Evolutionary conservation across 2,888 invertebrate species (phyloP), one percentile per base, ranked within the genome.

Genomic region (Pristionchus mayeri): DNA sequence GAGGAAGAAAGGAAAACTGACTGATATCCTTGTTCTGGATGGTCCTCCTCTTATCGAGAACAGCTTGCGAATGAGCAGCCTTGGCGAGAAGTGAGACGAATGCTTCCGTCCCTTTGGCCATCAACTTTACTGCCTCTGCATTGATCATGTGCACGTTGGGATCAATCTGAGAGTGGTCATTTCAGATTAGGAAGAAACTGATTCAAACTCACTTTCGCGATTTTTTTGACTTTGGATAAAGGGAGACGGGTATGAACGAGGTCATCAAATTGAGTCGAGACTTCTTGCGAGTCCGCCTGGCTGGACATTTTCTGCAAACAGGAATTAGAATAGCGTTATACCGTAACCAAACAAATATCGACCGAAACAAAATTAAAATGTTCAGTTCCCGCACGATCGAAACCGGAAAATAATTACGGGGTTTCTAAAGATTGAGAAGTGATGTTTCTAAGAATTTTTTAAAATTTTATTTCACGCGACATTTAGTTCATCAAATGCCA

Each of bases 71-170:
- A 86, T 87, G 87, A 4, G 89, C 87, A 27, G 89, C 87, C 52
- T 87, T 87, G 27, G 87, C 89, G 34, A 91, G 85, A 34, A 90
- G 87, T n/a, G 83, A 84, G 27, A 90, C 85, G 84, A 90, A 91
- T 34, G 88, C 52, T 85, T 91, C 91, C 90, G 90, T 87, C 37
- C 89, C 89, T 76, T 90, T 90, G 4, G 89, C 84, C 71, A 90
- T 86, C 84, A 90, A 75, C 76, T 88, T 88, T 27, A 90, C 44
- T 18, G 90, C 88, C 21, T 90, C 90, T 30, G 85, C 80, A 48
- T 87, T 88, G 16, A 90, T 75, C 85, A 87, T 82, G 52, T 87
- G 86, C 2, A 90, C 86, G 75, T 85, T 86, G 6, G 90, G 89
- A 88, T 90, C 88, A 84, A 90, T 71, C 78, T 87, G 37, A 9